Evolutionary conservation across 2,113 vertebrate species (phyloP), one percentile per base, ranked within the genome.

Genomic region (Boulengeromyrus knoepffleri): DNA sequence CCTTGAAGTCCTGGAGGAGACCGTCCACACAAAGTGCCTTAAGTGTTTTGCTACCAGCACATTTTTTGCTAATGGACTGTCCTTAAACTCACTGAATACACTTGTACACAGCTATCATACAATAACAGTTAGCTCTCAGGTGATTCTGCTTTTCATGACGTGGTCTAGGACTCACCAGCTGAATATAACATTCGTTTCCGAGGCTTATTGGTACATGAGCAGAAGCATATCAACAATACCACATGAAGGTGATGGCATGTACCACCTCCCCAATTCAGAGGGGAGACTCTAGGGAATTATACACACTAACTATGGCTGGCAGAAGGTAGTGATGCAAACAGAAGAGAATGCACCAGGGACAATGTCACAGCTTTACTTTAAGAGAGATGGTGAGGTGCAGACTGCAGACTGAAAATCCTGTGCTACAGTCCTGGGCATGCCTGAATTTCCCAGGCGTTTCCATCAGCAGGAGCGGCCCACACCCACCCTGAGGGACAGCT

Each of bases 1-100:
- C 98, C 90, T 97, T 98, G 93, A 99, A 99, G 90, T 99, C 98
- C 98, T 99, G 92, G 42, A 19, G 74, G 85, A 53, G 24, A 83
- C 45, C 42, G 10, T 85, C 15, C 36, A 84, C 45, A 84, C 45
- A 84, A 46, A 46, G 45, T 45, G 45, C 36, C 36, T 42, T 45
- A n/a, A 83, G 39, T 42, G 5, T 0, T 66, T 66, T 66, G n/a
- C n/a, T 27, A 27, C n/a, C 62, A 27, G 27, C n/a, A 31, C 62
- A 66, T 66, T 31, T 9, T 27, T 66, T 66, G 62, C 27, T 66
- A 66, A 66, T 66, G n/a, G n/a, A 31, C 3, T 3, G 1, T 31
- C 27, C 27, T 27, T 70, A 31, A 70, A 70, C 62, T 70, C n/a
- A 10, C 24, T 27, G n/a, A 66, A 66, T 66, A 66, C 62, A 66